phyloP scores from a whole-genome alignment of 92 coral and sea anemone genomes.

The Umimayanthus chanpuru region DNA sequence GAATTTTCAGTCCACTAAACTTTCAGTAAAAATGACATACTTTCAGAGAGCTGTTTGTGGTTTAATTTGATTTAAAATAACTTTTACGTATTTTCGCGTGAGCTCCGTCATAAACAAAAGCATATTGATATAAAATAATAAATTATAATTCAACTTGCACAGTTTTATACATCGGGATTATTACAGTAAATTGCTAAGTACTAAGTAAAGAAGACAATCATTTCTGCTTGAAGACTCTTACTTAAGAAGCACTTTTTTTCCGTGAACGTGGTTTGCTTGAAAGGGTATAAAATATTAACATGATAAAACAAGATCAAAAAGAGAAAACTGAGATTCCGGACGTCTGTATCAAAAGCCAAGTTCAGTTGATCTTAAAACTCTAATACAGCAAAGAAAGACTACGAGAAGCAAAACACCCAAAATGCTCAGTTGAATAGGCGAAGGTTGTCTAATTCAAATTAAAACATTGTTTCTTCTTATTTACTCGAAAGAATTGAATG shows the following conservation, averaged over 20 bases:
- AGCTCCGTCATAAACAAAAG: not conserved
- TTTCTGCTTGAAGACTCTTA: not conserved
- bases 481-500: slow-evolving; percentile 20
- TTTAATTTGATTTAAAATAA: slow-evolving; percentile 1
- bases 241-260: not conserved
- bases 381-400: not conserved
- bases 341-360: slow-evolving; percentile 13
- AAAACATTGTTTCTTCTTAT: slow-evolving; percentile 3
- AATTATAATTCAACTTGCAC: not conserved
- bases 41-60: not conserved
- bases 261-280: slow-evolving; percentile 59
- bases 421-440: not conserved
- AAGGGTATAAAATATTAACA: slow-evolving; percentile 68
- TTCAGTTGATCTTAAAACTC: not conserved
- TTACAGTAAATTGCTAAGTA: not conserved
- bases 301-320: slow-evolving; percentile 37
- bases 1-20: not conserved
- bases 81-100: not conserved
- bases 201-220: not conserved
- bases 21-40: not conserved
- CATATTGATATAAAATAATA: not conserved
- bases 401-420: not conserved
- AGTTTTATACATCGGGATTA: not conserved
- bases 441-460: not conserved
- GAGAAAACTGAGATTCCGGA: slow-evolving; percentile 27